phyloP scores from a whole-genome alignment of 1,140 invertebrate genomes.

The Macrotrachela quadricornifera region DNA sequence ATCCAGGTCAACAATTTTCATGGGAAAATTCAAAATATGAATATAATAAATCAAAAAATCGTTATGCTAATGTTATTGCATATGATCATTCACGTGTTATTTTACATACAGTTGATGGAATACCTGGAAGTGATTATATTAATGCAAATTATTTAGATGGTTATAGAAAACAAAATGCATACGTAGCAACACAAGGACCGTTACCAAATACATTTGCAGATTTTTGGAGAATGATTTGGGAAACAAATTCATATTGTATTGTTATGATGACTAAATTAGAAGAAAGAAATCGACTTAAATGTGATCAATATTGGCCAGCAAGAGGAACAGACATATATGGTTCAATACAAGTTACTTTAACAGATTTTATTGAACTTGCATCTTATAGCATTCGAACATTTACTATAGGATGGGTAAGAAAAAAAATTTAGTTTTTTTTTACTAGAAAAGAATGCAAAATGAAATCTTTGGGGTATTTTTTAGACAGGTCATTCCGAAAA shows the following conservation, averaged over 20 bases:
- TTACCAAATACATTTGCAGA: slow-evolving; percentile 43
- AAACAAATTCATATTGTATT: slow-evolving; percentile 54
- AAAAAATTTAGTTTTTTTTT: too few relatives aligned
- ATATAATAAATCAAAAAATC: slow-evolving; percentile 92
- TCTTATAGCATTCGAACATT: slow-evolving; percentile 94
- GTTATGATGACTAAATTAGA: slow-evolving; percentile 44
- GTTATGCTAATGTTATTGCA: slow-evolving; percentile 98
- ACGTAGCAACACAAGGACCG: slow-evolving; percentile 39
- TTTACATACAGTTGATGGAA: slow-evolving; percentile 26
- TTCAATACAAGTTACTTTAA: slow-evolving; percentile 60
- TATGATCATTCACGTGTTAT: slow-evolving; percentile 99
- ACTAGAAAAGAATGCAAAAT: too few relatives aligned
- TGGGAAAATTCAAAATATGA: slow-evolving; percentile 98
- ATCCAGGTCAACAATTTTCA: slow-evolving; percentile 89
- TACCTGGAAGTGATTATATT: slow-evolving; percentile 54
- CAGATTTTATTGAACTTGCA: slow-evolving; percentile 79
- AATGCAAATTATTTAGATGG: slow-evolving; percentile 54
- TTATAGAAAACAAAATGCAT: slow-evolving; percentile 29
- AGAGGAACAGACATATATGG: slow-evolving; percentile 80
- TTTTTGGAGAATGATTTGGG: slow-evolving; percentile 67
- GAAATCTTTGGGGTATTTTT: not conserved
- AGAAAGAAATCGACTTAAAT: slow-evolving; percentile 32
- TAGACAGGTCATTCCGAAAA: slow-evolving; percentile 37
- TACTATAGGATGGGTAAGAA: slow-evolving; percentile 45
- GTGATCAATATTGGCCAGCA: slow-evolving; percentile 90